These are phyloP conservation scores for Drosophila greeni DNA, from an alignment of 2,888 invertebrate species.

Conservation along the genomic window DNA sequence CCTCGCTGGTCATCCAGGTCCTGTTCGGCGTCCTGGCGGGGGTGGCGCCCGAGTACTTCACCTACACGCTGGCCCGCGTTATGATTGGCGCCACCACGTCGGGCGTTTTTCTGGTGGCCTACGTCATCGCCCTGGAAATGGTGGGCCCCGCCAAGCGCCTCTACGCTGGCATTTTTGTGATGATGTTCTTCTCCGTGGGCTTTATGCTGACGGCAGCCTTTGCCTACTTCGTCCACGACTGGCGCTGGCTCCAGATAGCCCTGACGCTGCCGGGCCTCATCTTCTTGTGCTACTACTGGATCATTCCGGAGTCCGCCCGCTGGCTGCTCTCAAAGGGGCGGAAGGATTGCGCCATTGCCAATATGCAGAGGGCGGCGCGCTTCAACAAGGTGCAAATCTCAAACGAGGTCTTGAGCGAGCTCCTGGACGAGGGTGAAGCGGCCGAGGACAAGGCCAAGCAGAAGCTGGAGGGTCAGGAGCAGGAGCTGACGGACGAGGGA, in stretches of 20 bases:
- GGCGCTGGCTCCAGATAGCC: constrained; percentile 85
- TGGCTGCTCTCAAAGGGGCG: constrained; percentile 85
- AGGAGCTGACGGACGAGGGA: not conserved
- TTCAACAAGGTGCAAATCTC: constrained; percentile 83
- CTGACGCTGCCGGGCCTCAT: constrained; percentile 84
- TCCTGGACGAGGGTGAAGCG: constrained; percentile 79
- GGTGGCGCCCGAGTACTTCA: constrained; percentile 84
- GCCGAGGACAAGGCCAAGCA: constrained; percentile 40
- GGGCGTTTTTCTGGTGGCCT: constrained; percentile 87
- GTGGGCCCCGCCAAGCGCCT: constrained; percentile 85
- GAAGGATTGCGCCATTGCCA: constrained; percentile 82
- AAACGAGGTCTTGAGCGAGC: constrained; percentile 80
- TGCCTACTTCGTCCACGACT: constrained; percentile 84
- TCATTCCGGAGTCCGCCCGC: constrained; percentile 86
- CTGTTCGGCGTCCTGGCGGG: constrained; percentile 84
- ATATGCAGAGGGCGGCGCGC: constrained; percentile 83
- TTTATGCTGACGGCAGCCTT: constrained; percentile 84
- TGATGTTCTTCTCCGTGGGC: constrained; percentile 87
- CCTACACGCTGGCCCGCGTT: constrained; percentile 83
- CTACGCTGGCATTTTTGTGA: constrained; percentile 85
- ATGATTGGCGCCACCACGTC: constrained; percentile 87
- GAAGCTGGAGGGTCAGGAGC: constrained; percentile 12
- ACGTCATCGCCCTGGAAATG: constrained; percentile 88
- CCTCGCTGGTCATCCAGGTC: constrained; percentile 85
- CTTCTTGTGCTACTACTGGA: constrained; percentile 86